Evolutionary conservation across 92 coral and sea anemone species (phyloP), one percentile per base, ranked within the genome.

Genomic region (Desmophyllum pertusum): DNA sequence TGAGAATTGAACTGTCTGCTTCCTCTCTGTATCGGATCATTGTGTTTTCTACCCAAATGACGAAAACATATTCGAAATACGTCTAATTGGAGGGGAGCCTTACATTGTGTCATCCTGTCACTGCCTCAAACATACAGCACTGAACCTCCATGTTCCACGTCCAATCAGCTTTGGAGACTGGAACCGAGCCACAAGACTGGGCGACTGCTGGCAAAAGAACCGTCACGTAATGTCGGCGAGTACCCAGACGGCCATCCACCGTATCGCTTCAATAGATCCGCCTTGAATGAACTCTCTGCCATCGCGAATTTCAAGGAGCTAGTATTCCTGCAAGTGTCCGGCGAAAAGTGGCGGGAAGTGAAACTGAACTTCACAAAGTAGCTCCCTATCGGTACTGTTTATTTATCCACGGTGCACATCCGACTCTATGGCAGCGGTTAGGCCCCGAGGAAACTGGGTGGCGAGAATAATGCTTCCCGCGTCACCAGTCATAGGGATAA

Each of bases 401-500:
- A n/a, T n/a, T 83, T 17, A 72, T 30, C 94, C 94, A 91, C 2
- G 91, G n/a, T 87, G 48, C 94, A 91, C 41, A 29, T 73, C 85
- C 75, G 87, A 81, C 73, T 75, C n/a, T 5, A 41, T 39, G 0
- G 78, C 64, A 13, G 82, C 79, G 45, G 71, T 67, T n/a, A n/a
- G n/a, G 65, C 36, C 50, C 3, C 30, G 63, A 5, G 94, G 94
- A 62, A 65, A 88, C 6, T 84, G 91, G 37, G 94, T n/a, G n/a
- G 94, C 70, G 86, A 78, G 78, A 43, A 76, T 21, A 91, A 23
- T 17, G n/a, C 46, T 11, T 13, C 91, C 94, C n/a, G 75, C n/a
- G 23, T 63, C 67, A 41, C 83, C 72, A 1, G 84, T 77, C 36
- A 87, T 14, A 21, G 76, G 84, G 18, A 87, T 87, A 45, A 90